Evolutionary conservation across 2,113 vertebrate genomes (phyloP).

Genomic region (Cryptotis parvus): DNA sequence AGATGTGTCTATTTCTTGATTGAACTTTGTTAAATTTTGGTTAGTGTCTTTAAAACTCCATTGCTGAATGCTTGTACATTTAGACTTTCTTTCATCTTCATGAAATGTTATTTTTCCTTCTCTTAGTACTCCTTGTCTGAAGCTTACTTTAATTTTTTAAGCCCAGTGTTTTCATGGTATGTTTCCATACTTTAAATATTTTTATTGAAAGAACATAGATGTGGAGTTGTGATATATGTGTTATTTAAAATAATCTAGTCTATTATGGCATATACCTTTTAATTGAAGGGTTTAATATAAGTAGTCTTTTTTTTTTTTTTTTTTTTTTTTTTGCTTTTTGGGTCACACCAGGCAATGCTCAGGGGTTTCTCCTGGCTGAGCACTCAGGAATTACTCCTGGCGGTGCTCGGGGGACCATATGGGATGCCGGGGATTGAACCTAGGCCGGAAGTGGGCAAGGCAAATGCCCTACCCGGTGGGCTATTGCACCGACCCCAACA

Average conservation of each 20-base stretch:
- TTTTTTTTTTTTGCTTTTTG: no score
- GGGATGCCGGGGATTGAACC: no score
- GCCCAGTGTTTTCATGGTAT: neutral
- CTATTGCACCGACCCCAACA: no score
- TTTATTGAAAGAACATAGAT: neutral
- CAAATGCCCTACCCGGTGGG: no score
- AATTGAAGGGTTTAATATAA: neutral
- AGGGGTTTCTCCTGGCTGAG: no score
- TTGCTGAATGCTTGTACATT: neutral
- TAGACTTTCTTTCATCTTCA: neutral
- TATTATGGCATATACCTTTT: neutral
- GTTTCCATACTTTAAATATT: constrained; percentile 28
- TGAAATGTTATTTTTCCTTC: neutral
- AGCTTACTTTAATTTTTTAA: neutral
- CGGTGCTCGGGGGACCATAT: no score
- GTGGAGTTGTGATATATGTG: neutral
- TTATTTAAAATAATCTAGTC: neutral
- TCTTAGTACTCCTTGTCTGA: neutral
- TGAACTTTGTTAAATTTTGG: constrained; percentile 46
- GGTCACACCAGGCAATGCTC: no score
- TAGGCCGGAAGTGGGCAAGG: no score
- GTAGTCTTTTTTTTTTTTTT: no score
- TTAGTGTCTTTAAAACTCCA: neutral
- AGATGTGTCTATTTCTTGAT: neutral
- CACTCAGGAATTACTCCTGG: no score